Conservation (phyloP, 2,113 vertebrate genomes). For the Pangasianodon gigas region DNA sequence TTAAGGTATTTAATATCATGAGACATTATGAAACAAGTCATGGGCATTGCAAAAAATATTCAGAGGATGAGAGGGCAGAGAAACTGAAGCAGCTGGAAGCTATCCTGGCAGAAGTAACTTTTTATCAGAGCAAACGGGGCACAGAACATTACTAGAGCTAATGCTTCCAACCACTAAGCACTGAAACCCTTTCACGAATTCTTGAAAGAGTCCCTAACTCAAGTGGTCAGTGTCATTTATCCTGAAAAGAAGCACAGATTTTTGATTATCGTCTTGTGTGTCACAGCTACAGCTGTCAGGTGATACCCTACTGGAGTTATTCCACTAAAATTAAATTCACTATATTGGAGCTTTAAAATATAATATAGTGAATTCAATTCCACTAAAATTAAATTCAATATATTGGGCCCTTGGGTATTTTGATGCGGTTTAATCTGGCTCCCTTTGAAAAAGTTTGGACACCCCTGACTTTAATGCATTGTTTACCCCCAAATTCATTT, state of each 20-base stretch:
- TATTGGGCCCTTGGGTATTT: not conserved
- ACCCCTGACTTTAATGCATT: not conserved
- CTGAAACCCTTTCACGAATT: not conserved
- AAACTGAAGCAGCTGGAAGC: not conserved
- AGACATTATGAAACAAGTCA: not conserved
- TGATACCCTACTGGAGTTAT: not conserved
- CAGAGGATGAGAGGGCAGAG: not conserved
- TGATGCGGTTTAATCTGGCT: too few relatives aligned
- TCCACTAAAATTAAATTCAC: not conserved
- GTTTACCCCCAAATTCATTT: not conserved
- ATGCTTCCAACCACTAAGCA: not conserved
- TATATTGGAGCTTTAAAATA: not conserved
- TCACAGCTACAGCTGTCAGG: not conserved
- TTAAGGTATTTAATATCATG: not conserved
- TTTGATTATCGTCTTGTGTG: not conserved
- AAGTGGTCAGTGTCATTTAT: not conserved
- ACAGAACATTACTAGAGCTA: not conserved
- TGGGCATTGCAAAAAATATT: not conserved
- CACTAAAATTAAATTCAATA: not conserved
- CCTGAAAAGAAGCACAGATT: not conserved
- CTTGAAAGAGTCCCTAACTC: not conserved
- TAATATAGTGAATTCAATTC: too few relatives aligned
- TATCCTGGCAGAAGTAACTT: not conserved
- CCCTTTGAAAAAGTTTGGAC: not conserved
- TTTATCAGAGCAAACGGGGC: not conserved